Conservation (phyloP, 2,888 invertebrate species). For the Protophormia terraenovae region DNA sequence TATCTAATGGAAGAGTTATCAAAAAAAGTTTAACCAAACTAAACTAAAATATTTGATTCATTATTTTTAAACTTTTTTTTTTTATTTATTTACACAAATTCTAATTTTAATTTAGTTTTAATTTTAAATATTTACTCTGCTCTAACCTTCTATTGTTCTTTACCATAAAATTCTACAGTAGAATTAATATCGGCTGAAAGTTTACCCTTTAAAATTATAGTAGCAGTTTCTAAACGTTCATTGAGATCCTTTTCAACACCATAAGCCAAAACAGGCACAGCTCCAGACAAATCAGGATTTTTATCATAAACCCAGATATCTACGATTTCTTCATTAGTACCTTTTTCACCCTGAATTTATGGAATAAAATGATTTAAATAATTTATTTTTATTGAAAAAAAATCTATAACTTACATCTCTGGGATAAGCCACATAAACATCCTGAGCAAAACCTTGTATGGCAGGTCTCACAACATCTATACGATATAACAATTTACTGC, state of each 20-base stretch:
- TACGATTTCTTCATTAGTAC: constrained; percentile 56
- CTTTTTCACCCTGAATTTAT: not conserved
- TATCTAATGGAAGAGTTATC: too few relatives aligned
- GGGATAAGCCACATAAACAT: not conserved
- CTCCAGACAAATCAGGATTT: constrained; percentile 73
- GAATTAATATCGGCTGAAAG: constrained; percentile 71
- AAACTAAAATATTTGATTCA: too few relatives aligned
- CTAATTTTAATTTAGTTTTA: not conserved
- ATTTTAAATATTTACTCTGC: not conserved
- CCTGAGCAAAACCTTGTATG: not conserved
- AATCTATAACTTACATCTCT: not conserved
- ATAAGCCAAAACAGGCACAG: constrained; percentile 67
- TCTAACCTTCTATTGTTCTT: not conserved
- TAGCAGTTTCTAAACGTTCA: constrained; percentile 68
- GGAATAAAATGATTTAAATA: not conserved
- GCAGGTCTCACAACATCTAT: not conserved
- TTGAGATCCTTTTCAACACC: constrained; percentile 51
- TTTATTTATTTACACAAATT: too few relatives aligned
- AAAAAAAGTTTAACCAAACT: too few relatives aligned
- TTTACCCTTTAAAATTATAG: constrained; percentile 69
- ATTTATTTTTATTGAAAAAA: not conserved
- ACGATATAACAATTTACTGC: not conserved
- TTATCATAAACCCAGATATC: constrained; percentile 71
- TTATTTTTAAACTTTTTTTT: too few relatives aligned
- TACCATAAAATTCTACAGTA: constrained; percentile 71